Evolutionary conservation across 2,888 invertebrate species (phyloP), one percentile per base, ranked within the genome.

Genomic region (Horisme vitalbata): DNA sequence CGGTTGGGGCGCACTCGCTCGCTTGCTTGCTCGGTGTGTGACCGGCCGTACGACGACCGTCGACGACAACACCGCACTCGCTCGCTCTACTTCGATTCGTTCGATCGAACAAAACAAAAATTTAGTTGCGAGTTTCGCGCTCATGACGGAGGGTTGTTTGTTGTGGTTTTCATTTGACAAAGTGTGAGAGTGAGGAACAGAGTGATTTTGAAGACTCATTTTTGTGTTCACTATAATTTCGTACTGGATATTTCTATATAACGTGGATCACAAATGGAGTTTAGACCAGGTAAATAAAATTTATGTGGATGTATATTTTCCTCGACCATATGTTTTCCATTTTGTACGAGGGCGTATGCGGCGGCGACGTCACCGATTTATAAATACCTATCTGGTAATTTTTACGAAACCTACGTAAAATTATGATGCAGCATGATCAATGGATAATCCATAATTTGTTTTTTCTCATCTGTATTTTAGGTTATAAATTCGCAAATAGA

Each of bases 81-180:
- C 21, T 32, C 33, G 21, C 2, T 33, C 18, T 15, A 9, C 1
- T 12, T 2, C 26, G 12, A 8, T 27, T 27, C 15, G 18, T 21
- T 21, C 20, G 43, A 13, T 47, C 41, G 6, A 18, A 18, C 4
- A 18, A 18, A 6, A 5, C 6, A 18, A 15, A 2, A 5, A 18
- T 1, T 69, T 68, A 77, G 81, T 80, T 70, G 80, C 76, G 75
- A 73, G 75, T 75, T 79, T 79, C 76, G 81, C 80, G 75, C 80
- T 82, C 82, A 75, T 71, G 75, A 71, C 57, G 68, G 67, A 65
- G 63, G 68, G 73, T 78, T 65, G 75, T 75, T 72, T 67, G 68
- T 68, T 65, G 58, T 57, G 63, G 64, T 65, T 64, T 52, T 43
- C 38, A 60, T 18, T 69, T 68, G 68, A 61, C 56, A 65, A 75